These are phyloP conservation scores for Spermophilus dauricus DNA, from an alignment of 2,113 vertebrate species.

Conservation along the genomic window DNA sequence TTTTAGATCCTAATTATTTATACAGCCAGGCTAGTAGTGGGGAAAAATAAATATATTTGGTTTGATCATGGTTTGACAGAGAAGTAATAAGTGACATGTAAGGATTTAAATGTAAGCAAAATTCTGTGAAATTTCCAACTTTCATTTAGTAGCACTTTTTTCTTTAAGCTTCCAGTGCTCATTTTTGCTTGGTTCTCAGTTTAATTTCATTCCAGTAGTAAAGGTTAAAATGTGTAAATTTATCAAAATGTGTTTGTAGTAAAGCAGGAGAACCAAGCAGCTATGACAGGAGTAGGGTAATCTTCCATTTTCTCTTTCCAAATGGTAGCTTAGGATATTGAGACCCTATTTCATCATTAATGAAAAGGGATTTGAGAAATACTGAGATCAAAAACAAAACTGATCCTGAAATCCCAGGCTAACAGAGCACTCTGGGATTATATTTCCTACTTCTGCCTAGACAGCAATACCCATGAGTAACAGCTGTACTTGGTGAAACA, in stretches of 20 bases:
- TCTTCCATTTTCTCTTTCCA: slow-evolving; percentile 72
- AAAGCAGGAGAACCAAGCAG: slow-evolving; percentile 38
- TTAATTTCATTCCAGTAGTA: slow-evolving; percentile 50
- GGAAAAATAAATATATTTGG: not conserved
- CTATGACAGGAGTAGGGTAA: not conserved
- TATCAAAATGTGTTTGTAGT: not conserved
- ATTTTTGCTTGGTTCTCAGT: not conserved
- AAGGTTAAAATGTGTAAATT: slow-evolving; percentile 47
- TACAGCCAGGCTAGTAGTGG: not conserved
- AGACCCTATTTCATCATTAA: slow-evolving; percentile 85
- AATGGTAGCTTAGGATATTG: slow-evolving; percentile 83
- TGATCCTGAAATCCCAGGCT: slow-evolving; percentile 77
- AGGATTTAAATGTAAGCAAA: not conserved
- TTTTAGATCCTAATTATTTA: not conserved
- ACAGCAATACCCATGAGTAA: slow-evolving; percentile 74
- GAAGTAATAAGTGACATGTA: not conserved
- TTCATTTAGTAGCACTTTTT: not conserved
- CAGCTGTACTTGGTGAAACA: slow-evolving; percentile 50
- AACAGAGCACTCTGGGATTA: slow-evolving; percentile 69
- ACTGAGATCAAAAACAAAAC: slow-evolving; percentile 82
- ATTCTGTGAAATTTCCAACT: not conserved
- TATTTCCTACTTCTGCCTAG: slow-evolving; percentile 80
- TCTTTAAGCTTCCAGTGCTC: not conserved
- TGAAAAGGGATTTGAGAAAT: slow-evolving; percentile 85
- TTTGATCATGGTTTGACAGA: not conserved